A percentile compares a stretch with the other conserved stretches of the same genome.
These are phyloP conservation scores for Spodoptera litura DNA, from an alignment of 1,140 invertebrate species.

Conservation along the genomic window DNA sequence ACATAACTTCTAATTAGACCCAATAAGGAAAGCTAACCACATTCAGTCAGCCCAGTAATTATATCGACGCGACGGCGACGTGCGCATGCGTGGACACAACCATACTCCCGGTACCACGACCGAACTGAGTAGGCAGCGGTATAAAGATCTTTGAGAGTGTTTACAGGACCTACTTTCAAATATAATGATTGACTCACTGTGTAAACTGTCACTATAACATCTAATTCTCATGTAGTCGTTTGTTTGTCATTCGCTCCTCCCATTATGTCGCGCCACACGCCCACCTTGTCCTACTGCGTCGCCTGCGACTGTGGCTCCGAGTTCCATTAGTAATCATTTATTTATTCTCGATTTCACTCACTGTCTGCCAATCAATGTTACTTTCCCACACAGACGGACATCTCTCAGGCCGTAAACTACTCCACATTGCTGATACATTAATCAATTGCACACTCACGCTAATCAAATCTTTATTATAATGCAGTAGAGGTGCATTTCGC, in stretches of 20 bases:
- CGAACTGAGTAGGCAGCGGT: no score
- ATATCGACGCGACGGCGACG: background rate
- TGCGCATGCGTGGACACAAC: background rate
- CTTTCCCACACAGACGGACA: conserved; percentile 32
- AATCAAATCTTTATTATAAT: conserved; percentile 18
- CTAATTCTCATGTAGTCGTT: background rate
- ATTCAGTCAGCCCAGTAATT: conserved; percentile 19
- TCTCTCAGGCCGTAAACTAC: conserved; percentile 3
- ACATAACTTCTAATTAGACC: conserved; percentile 40
- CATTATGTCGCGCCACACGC: background rate
- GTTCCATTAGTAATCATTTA: conserved; percentile 34
- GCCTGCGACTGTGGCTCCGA: conserved; percentile 7
- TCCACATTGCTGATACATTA: conserved; percentile 13
- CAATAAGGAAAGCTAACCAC: conserved; percentile 20
- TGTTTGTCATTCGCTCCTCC: conserved; percentile 7
- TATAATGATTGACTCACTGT: background rate
- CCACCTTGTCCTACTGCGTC: conserved; percentile 10
- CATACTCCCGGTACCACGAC: no score
- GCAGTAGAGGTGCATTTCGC: conserved; percentile 26
- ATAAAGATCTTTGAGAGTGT: background rate
- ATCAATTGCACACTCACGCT: conserved; percentile 12
- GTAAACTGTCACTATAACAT: background rate
- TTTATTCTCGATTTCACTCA: conserved; percentile 43
- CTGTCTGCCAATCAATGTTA: conserved; percentile 37
- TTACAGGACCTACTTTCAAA: background rate